Base-by-base conservation (phyloP, 2,797 vertebrate genomes). In the Cephalopachus bancanus region DNA sequence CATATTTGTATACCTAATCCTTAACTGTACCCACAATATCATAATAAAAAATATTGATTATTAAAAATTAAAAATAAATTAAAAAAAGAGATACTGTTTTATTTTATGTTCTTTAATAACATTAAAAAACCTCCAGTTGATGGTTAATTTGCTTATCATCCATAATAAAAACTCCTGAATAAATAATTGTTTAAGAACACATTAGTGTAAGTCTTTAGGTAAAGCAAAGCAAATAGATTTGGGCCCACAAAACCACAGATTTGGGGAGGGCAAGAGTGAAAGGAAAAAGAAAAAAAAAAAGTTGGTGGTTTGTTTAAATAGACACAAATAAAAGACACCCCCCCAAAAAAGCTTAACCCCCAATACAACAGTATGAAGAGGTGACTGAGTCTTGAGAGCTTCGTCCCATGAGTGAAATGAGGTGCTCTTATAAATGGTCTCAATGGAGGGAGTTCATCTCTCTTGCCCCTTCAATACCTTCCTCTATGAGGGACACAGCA, bases 101-200 rank as follows among this genome's bases (percentile, higher is more conserved):
- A 44, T 76, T 71, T 78, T 22, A 76, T 44, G 3, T 92, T 26
- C 24, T 93, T 51, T 44, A 44, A 37, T 86, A 28, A 80, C 22
- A n/a, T 44, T 44, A 59, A 64, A 89, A 51, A 65, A 89, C 55
- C 74, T 93, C 81, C 28, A 65, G 44, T 84, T 80, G 55, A 7
- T 78, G 28, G 10, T 86, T 85, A 81, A 60, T 72, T 89, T 78
- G n/a, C 49, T 93, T 91, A 44, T 72, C 37, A 85, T 78, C 12
- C 33, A 74, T 62, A 78, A 17, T 49, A 86, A 84, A 78, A 84
- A 10, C 22, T 72, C n/a, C 79, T 89, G 5, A 12, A 69, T 80
- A 49, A 19, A 30, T 33, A 85, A 55, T 51, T 85, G 11, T 71
- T 81, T 87, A 28, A 91, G 80, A 12, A 11, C 30, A 65, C 69